Evolutionary conservation across 92 coral and sea anemone genomes (phyloP), one percentile per base, ranked within the genome.

Genomic region (Heteractis magnifica): DNA sequence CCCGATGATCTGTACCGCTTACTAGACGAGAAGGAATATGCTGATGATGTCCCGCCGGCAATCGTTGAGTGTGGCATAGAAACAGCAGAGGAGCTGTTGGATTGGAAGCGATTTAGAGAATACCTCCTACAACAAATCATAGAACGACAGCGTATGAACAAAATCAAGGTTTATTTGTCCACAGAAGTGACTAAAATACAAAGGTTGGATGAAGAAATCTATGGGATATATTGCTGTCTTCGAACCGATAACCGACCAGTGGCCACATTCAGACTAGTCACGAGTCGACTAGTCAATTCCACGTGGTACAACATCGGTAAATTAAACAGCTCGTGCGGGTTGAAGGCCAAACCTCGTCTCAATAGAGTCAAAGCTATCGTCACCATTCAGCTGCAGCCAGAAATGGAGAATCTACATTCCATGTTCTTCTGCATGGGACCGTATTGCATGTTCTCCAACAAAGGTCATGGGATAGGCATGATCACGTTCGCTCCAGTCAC

Each of bases 401-500:
- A 81, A 44, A 85, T 89, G 78, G 44, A 44, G 51, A 20, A 89
- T 55, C 10, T 75, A 53, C 95, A 78, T 5, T 92, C 93, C 9
- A 92, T 92, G 95, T 89, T 92, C n/a, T 92, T 92, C 87, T 89
- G 95, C 68, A 80, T 86, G 87, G 93, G 95, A 0, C 88, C 95
- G 6, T 82, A 71, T 70, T 80, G 89, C 64, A 81, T 77, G 91
- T 84, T 92, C 77, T 83, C 85, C 8, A 92, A 92, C 88, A 87
- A 89, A 62, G 95, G 93, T 10, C 49, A 87, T 50, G 86, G 95
- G 6, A 73, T 85, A 1, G 95, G 90, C 0, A 82, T 89, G 89
- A 76, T 92, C 18, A 92, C 95, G 9, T 92, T 51, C 72, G 93
- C 95, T 4, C 95, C 88, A 4, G 93, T 82, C 8, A 92, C 93